Evolutionary conservation across 2,888 invertebrate genomes (phyloP).

Genomic region (Euclidia mi): DNA sequence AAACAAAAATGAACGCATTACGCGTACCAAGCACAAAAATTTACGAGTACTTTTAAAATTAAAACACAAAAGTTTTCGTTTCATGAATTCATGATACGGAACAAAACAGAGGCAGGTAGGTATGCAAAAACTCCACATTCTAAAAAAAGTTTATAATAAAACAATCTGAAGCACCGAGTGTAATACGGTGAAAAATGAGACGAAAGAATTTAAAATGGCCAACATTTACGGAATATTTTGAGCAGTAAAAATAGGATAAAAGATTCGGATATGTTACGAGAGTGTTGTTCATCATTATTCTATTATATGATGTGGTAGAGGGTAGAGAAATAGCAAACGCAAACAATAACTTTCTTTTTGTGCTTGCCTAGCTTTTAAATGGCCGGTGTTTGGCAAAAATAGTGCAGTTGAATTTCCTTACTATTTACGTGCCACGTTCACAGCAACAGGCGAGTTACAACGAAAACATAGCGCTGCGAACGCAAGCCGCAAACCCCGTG

Average conservation of each 20-base stretch:
- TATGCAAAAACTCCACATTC: slow-evolving; percentile 76
- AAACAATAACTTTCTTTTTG: slow-evolving; percentile 21
- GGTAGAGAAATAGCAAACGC: slow-evolving; percentile 12
- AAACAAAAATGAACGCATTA: slow-evolving; percentile 40
- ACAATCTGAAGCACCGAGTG: slow-evolving; percentile 76
- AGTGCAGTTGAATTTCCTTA: slow-evolving; percentile 39
- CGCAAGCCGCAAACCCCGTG: slow-evolving; percentile 64
- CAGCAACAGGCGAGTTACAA: slow-evolving; percentile 65
- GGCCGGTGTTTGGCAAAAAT: slow-evolving; percentile 23
- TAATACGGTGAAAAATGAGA: slow-evolving; percentile 79
- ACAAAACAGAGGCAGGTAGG: slow-evolving; percentile 74
- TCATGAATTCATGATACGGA: slow-evolving; percentile 78
- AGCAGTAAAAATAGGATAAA: slow-evolving; percentile 51
- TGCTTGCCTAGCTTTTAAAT: slow-evolving; percentile 13
- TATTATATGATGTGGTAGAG: slow-evolving; percentile 31
- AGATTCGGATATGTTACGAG: slow-evolving; percentile 41
- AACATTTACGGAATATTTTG: slow-evolving; percentile 74
- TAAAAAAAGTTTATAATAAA: slow-evolving; percentile 79
- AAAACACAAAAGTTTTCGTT: slow-evolving; percentile 68
- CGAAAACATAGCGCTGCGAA: slow-evolving; percentile 59
- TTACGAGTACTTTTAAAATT: slow-evolving; percentile 67
- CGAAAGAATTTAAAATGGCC: slow-evolving; percentile 76
- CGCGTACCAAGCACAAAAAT: slow-evolving; percentile 49
- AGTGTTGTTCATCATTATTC: slow-evolving; percentile 50
- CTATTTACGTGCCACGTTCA: slow-evolving; percentile 46